Conservation (phyloP, 2,797 vertebrate genomes). For the Sebastes nivosus region DNA sequence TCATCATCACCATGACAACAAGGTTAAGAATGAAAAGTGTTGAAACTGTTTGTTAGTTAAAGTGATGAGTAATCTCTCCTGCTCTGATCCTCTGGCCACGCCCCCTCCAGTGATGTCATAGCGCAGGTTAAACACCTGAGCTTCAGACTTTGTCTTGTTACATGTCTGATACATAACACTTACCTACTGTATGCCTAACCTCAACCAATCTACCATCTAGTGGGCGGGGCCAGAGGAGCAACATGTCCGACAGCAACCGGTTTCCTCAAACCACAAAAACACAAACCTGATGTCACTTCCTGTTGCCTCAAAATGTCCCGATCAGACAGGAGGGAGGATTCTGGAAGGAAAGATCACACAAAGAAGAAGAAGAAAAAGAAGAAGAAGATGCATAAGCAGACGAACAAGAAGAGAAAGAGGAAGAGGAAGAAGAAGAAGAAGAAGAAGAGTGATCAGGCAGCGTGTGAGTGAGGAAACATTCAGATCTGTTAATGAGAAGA, state of each 20-base stretch:
- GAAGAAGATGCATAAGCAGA: neutral
- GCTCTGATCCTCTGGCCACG: neutral
- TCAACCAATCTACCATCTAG: neutral
- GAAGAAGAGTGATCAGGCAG: slow-evolving; percentile 39
- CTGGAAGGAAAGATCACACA: slow-evolving; percentile 72
- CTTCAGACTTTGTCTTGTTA: too few relatives aligned
- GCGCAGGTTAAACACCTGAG: neutral
- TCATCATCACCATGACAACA: neutral
- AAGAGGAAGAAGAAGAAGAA: neutral
- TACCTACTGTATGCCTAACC: neutral
- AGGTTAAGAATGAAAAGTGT: neutral
- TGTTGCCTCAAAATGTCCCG: slow-evolving; percentile 89
- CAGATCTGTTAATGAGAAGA: slow-evolving; percentile 14
- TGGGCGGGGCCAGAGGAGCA: neutral
- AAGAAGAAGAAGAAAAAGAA: neutral
- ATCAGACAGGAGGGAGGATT: slow-evolving; percentile 90
- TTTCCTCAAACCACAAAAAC: slow-evolving; percentile 5
- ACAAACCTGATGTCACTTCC: slow-evolving; percentile 94
- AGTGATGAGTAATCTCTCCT: neutral
- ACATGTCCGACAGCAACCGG: neutral
- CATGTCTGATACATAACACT: too few relatives aligned
- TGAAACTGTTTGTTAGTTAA: neutral
- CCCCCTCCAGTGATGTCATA: slow-evolving; percentile 3
- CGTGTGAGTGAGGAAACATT: slow-evolving; percentile 38
- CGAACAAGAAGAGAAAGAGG: neutral